These are phyloP conservation scores for Belonocnema kinseyi DNA, from an alignment of 1,140 invertebrate species.

Conservation along the genomic window DNA sequence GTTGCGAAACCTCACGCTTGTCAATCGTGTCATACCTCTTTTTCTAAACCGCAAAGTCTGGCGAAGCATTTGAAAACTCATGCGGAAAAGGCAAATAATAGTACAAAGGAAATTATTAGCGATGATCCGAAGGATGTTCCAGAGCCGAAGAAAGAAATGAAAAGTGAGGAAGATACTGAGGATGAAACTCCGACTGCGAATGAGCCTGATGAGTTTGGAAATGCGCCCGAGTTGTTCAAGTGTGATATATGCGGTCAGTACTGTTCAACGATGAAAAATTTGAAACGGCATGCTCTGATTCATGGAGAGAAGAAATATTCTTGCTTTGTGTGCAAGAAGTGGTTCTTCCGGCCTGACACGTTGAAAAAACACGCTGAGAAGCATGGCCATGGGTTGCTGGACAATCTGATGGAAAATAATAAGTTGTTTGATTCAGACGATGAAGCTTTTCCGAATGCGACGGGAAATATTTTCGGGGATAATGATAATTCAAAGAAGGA, in stretches of 20 bases:
- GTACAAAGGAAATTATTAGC: slow-evolving; percentile 55
- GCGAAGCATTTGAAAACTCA: slow-evolving; percentile 63
- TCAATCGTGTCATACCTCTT: slow-evolving; percentile 62
- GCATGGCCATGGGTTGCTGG: slow-evolving; percentile 66
- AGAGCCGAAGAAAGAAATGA: slow-evolving; percentile 51
- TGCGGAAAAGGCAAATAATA: slow-evolving; percentile 56
- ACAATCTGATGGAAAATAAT: slow-evolving; percentile 66
- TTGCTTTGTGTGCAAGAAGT: slow-evolving; percentile 73
- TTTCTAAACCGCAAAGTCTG: slow-evolving; percentile 63
- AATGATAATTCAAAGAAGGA: slow-evolving; percentile 61
- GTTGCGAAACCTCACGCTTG: slow-evolving; percentile 64
- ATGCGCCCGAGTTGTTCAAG: slow-evolving; percentile 68
- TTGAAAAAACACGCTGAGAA: slow-evolving; percentile 71
- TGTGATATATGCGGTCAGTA: slow-evolving; percentile 70
- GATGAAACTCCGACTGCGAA: slow-evolving; percentile 55
- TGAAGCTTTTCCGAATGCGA: slow-evolving; percentile 49
- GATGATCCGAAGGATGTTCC: slow-evolving; percentile 48
- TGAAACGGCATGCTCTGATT: slow-evolving; percentile 68
- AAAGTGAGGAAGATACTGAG: slow-evolving; percentile 51
- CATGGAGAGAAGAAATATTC: slow-evolving; percentile 74
- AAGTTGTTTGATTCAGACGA: slow-evolving; percentile 67
- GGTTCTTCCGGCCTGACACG: slow-evolving; percentile 72
- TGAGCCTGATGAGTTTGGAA: slow-evolving; percentile 62
- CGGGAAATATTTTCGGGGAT: slow-evolving; percentile 47
- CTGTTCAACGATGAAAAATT: slow-evolving; percentile 70